Base-by-base conservation (phyloP, 1,140 invertebrate species). In the Drosophila santomea region DNA sequence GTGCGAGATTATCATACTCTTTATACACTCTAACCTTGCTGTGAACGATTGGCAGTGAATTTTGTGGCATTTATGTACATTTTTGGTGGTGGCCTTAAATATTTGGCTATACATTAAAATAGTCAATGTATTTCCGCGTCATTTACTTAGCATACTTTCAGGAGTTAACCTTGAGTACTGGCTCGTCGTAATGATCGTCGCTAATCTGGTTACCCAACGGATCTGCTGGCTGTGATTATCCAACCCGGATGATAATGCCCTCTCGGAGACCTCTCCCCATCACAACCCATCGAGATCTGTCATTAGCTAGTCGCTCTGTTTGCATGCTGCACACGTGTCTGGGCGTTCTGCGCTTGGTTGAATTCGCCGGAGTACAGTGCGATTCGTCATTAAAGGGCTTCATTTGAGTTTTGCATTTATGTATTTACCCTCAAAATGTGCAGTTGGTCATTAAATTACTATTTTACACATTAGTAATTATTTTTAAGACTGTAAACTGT, bases 241-340 rank as follows among this genome's bases (percentile, higher is more conserved):
- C 51, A 57, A 69, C 8, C 50, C 12, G 50, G 28, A 28, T 50
- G 45, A 60, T 45, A 41, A 17, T 32, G 47, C 48, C 61, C 66
- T 62, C 38, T 63, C 25, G 32, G 38, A 43, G 60, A 68, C 61
- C 41, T 35, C 36, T 28, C 52, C 12, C 3, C 41, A 14, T 12
- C 12, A 15, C 43, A 56, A 47, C 48, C 14, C 50, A 17, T 17
- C 4, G 3, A 35, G 64, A 69, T 71, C 64, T 58, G 25, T 73
- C 55, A 60, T 73, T 60, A 73, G 56, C 55, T 17, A 60, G 39
- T 36, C 68, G 47, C 57, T 80, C 32, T 69, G 45, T 63, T 64
- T 76, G 51, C 76, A 77, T 44, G 56, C 56, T 57, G 62, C 36
- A 73, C 80, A 80, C 81, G 81, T 84, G 77, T 41, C 69, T 23